Conservation (phyloP, 1,140 invertebrate species). For the Reticulitermes speratus region DNA sequence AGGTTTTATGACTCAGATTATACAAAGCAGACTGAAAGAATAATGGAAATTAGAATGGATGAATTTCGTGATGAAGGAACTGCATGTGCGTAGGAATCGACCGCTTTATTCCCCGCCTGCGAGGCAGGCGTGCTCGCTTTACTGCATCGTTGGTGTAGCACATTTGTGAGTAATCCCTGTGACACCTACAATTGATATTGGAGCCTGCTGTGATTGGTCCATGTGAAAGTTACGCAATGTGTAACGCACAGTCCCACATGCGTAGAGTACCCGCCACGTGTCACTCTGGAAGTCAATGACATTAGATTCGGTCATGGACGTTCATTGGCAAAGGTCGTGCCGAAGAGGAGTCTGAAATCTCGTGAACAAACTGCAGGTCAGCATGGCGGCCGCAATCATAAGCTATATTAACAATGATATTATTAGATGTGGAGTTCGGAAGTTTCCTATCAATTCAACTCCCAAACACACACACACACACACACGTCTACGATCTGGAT, state of each 20-base stretch:
- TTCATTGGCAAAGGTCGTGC: conserved; percentile 28
- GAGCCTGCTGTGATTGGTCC: background rate
- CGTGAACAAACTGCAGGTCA: background rate
- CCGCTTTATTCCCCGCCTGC: background rate
- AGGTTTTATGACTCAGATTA: no score
- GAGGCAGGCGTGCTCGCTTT: background rate
- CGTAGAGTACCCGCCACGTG: background rate
- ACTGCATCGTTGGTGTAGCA: background rate
- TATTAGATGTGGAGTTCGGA: conserved; percentile 23
- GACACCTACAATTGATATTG: background rate
- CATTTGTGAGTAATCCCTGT: background rate
- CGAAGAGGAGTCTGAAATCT: background rate
- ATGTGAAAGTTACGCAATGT: background rate
- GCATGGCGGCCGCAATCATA: conserved; percentile 24
- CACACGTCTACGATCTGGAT: background rate
- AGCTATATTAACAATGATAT: conserved; percentile 25
- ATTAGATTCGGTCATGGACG: conserved; percentile 25
- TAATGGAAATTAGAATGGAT: no score
- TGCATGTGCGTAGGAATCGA: background rate
- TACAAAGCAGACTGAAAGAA: no score
- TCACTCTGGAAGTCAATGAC: conserved; percentile 11
- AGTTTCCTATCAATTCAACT: conserved; percentile 22
- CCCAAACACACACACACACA: background rate
- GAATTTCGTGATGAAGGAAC: no score
- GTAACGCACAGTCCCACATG: background rate